A percentile compares a stretch with the other conserved stretches of the same genome.
These are phyloP conservation scores for Ornithorhynchus anatinus DNA, from an alignment of 2,113 vertebrate species.

Conservation along the genomic window DNA sequence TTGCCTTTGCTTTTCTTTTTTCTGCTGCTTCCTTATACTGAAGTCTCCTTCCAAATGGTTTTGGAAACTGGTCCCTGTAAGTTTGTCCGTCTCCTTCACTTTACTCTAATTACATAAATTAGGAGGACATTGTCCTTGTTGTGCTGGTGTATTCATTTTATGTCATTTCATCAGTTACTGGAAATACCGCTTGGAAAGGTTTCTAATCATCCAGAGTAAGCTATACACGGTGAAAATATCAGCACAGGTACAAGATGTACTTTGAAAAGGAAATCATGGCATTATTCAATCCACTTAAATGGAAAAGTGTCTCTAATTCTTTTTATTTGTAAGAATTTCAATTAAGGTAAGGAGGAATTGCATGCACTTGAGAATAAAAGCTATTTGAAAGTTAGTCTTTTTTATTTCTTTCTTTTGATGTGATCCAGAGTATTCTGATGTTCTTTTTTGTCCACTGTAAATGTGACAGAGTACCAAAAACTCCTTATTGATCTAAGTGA, in stretches of 20 bases:
- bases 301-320: too few relatives aligned
- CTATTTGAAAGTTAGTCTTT: too few relatives aligned
- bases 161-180: conserved; percentile 20
- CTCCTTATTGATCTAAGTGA: too few relatives aligned
- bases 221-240: too few relatives aligned
- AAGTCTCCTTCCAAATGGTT: conserved; percentile 99
- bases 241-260: too few relatives aligned
- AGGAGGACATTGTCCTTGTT: conserved; percentile 49
- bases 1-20: conserved; percentile 67
- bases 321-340: not conserved
- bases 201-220: conserved; percentile 17
- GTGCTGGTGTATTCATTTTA: conserved; percentile 33
- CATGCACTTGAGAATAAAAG: too few relatives aligned
- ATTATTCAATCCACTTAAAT: too few relatives aligned
- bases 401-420: too few relatives aligned
- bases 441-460: too few relatives aligned
- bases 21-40: conserved; percentile 76
- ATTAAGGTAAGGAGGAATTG: not conserved
- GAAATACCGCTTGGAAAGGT: conserved; percentile 11
- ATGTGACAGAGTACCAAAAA: too few relatives aligned
- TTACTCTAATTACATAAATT: conserved; percentile 45
- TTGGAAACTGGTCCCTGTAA: conserved; percentile 99
- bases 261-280: too few relatives aligned
- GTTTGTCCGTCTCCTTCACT: conserved; percentile 72
- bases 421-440: too few relatives aligned